Evolutionary conservation across 2,888 invertebrate species (phyloP), one percentile per base, ranked within the genome.

Genomic region (Synergus itoensis): DNA sequence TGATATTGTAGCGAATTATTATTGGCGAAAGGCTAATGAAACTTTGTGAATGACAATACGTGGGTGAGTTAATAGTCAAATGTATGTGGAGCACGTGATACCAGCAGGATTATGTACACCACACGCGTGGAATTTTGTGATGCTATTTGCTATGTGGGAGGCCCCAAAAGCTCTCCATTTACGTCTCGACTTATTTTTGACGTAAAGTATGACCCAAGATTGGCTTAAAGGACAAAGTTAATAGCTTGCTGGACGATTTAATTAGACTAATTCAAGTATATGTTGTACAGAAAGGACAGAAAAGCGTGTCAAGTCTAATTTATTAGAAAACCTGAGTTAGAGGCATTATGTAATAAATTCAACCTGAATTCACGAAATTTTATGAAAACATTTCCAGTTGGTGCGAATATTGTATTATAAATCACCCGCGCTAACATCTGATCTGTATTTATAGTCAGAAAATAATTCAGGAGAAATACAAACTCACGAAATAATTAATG

Each of bases 121-220:
- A 69, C 69, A 69, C 43, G 69, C 69, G 21, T 48, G 48, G 69
- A 69, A 28, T 28, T 69, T 69, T 36, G 48, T 48, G 16, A 28
- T 28, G 28, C 45, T 48, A 57, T 48, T 8, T 48, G 11, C 69
- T 16, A 48, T 16, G 69, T 69, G 69, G 69, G 69, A 69, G 69
- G 28, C 45, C 21, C 48, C 16, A 14, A 67, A 28, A 45, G 28
- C 45, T 21, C 21, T 28, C 43, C 67, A 45, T 69, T 48, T 48
- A 28, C 21, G 21, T 45, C 14, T 28, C 21, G 48, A 69, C 48
- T 69, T 69, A 69, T 48, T 69, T 69, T 69, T 28, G 69, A 48
- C 48, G 48, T 16, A 69, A n/a, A 69, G 28, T 69, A 28, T 28
- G 48, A 28, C 28, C 45, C 48, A 16, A 9, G 28, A 28, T 69